phyloP scores from a whole-genome alignment of 2,888 invertebrate genomes.

The Hybos culiciformis region DNA sequence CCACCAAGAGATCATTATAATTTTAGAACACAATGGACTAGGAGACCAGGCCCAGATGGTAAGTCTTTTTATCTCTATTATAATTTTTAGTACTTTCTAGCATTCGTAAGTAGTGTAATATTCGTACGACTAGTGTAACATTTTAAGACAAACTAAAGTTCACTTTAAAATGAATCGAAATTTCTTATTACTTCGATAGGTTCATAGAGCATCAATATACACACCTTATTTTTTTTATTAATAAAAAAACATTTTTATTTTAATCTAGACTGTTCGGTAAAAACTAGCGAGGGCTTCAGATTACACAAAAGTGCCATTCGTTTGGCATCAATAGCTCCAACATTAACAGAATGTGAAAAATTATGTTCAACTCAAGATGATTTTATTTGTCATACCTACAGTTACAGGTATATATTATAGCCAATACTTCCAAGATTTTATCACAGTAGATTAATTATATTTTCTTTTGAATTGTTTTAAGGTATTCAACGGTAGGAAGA shows the following conservation, averaged over 20 bases:
- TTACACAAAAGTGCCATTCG: slow-evolving; percentile 53
- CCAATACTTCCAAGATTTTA: not conserved
- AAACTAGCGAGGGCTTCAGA: slow-evolving; percentile 61
- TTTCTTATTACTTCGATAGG: no score
- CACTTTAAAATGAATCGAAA: no score
- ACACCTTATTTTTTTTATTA: no score
- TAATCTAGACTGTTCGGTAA: slow-evolving; percentile 63
- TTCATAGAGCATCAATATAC: no score
- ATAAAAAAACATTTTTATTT: no score
- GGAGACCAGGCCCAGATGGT: slow-evolving; percentile 36
- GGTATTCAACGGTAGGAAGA: slow-evolving; percentile 32
- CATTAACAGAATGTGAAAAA: slow-evolving; percentile 62
- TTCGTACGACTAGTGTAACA: no score
- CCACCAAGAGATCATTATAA: slow-evolving; percentile 23
- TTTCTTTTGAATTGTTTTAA: slow-evolving; percentile 8
- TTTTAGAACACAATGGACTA: slow-evolving; percentile 33
- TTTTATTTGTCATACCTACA: slow-evolving; percentile 63
- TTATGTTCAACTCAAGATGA: slow-evolving; percentile 57
- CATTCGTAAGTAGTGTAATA: not conserved
- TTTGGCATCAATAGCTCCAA: slow-evolving; percentile 48
- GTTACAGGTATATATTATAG: slow-evolving; percentile 45
- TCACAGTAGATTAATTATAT: not conserved
- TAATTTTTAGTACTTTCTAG: not conserved
- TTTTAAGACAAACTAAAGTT: no score
- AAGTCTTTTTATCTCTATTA: slow-evolving; percentile 7